phyloP scores from a whole-genome alignment of 2,797 vertebrate species.

The Tragelaphus eurycerus region DNA sequence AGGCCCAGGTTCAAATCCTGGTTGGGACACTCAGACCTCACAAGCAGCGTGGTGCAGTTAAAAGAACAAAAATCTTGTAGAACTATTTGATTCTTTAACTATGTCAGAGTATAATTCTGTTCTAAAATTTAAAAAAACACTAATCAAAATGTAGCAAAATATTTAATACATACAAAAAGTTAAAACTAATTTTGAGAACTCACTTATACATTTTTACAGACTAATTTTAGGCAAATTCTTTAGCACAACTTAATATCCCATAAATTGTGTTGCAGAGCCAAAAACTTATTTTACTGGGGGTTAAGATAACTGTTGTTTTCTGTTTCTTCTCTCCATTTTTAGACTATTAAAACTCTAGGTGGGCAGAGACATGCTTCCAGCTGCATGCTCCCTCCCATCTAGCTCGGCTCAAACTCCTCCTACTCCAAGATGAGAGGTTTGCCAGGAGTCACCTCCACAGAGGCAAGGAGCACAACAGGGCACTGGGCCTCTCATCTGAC shows the following conservation, averaged over 20 bases:
- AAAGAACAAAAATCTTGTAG: neutral
- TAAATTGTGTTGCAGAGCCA: conserved; percentile 24
- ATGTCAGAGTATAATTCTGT: neutral
- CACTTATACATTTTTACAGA: neutral
- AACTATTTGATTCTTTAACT: neutral
- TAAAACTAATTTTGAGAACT: neutral
- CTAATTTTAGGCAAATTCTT: conserved; percentile 14
- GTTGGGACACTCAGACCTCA: neutral
- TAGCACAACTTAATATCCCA: conserved; percentile 3
- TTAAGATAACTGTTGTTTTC: neutral
- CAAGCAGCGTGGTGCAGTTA: neutral
- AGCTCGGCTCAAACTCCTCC: neutral
- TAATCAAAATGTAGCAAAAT: conserved; percentile 1
- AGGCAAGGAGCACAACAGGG: neutral
- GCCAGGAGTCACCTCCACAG: neutral
- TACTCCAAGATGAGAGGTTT: neutral
- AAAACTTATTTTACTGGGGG: conserved; percentile 17
- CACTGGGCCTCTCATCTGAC: neutral
- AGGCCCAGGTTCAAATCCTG: neutral
- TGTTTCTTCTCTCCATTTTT: neutral
- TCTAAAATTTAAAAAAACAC: neutral
- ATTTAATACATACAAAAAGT: neutral
- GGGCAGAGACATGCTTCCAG: neutral
- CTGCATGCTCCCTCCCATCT: neutral
- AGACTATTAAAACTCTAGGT: neutral